phyloP scores from a whole-genome alignment of 2,888 invertebrate species.

The Papilio gigon region DNA sequence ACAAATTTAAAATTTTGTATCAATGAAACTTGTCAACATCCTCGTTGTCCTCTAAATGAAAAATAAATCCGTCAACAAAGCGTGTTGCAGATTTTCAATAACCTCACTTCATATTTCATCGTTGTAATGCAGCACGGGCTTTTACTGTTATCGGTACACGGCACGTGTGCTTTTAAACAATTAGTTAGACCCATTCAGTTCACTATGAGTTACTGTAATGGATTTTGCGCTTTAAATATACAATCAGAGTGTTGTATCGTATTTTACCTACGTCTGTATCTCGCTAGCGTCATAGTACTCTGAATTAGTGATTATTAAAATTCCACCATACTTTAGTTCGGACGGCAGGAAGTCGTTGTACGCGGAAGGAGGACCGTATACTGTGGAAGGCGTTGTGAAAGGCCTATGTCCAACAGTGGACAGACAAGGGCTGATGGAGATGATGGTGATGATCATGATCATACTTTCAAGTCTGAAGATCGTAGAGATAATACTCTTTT shows the following conservation, averaged over 20 bases:
- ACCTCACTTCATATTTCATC: constrained; percentile 6
- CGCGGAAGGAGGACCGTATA: too few species aligned
- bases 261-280: background rate
- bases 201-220: constrained; percentile 43
- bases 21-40: constrained; percentile 3
- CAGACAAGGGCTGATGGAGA: too few species aligned
- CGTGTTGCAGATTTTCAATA: constrained; percentile 6
- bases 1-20: background rate
- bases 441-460: too few species aligned
- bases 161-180: constrained; percentile 63
- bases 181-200: constrained; percentile 50
- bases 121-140: constrained; percentile 24
- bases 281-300: too few species aligned
- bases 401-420: too few species aligned
- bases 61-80: constrained; percentile 12
- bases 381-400: too few species aligned
- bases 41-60: background rate
- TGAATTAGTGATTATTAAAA: too few species aligned
- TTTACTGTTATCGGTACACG: constrained; percentile 33
- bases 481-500: background rate
- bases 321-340: too few species aligned
- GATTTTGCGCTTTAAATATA: constrained; percentile 27
- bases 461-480: background rate
- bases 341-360: too few species aligned
- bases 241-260: background rate